Conservation (phyloP, 2,113 vertebrate genomes). For the Pelobates fuscus region DNA sequence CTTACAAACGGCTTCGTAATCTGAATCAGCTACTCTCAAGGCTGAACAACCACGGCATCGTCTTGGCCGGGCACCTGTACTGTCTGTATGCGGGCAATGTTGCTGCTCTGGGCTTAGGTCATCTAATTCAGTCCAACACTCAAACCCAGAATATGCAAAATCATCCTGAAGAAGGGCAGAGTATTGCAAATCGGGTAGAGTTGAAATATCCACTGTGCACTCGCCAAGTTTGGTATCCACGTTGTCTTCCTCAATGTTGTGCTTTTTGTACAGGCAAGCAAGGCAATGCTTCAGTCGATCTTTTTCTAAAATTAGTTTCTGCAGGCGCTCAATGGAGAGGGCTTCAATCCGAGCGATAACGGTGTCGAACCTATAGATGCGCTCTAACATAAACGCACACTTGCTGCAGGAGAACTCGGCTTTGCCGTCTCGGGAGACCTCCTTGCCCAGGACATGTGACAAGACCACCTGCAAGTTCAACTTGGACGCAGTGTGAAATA, state of each 20-base stretch:
- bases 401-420: constrained; percentile 96
- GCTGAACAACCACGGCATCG: constrained; percentile 81
- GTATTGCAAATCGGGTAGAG: constrained; percentile 74
- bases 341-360: constrained; percentile 94
- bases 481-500: constrained; percentile 89
- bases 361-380: constrained; percentile 92
- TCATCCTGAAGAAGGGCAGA: constrained; percentile 85
- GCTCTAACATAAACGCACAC: constrained; percentile 94
- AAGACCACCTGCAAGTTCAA: constrained; percentile 92
- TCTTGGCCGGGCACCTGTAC: constrained; percentile 64
- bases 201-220: constrained; percentile 70
- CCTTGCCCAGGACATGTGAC: constrained; percentile 85
- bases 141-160: constrained; percentile 83
- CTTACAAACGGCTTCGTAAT: constrained; percentile 91
- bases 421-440: constrained; percentile 83
- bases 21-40: constrained; percentile 83
- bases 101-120: constrained; percentile 70
- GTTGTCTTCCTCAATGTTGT: constrained; percentile 70
- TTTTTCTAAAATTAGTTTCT: constrained; percentile 88
- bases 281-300: constrained; percentile 88
- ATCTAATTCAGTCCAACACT: constrained; percentile 87
- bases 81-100: constrained; percentile 68
- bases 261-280: constrained; percentile 79
- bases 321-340: constrained; percentile 89
- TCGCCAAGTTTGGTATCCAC: constrained; percentile 54